phyloP scores from a whole-genome alignment of 2,113 vertebrate species.

The Nothocercus julius region DNA sequence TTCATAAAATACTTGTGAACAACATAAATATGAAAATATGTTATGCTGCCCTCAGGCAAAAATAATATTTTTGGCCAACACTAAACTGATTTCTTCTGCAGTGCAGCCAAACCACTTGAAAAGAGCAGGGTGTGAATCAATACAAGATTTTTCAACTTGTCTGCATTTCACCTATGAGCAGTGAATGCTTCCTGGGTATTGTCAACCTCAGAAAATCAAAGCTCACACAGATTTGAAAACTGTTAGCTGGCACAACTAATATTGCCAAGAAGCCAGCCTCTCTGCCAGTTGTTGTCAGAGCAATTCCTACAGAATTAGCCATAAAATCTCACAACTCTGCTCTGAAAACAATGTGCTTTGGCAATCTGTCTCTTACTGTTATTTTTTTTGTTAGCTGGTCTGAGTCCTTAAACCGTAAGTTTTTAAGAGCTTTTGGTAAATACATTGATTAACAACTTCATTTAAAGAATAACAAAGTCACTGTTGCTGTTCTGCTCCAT shows the following conservation, averaged over 20 bases:
- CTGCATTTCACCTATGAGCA: rapidly evolving
- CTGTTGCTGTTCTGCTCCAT: background rate
- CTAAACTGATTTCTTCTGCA: background rate
- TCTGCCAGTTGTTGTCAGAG: background rate
- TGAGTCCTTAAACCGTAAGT: background rate
- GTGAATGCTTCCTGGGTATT: background rate
- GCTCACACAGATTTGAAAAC: background rate
- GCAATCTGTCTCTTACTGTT: background rate
- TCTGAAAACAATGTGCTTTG: background rate
- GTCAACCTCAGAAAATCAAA: background rate
- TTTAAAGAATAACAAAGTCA: background rate
- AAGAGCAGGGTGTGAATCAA: background rate
- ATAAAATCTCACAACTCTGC: background rate
- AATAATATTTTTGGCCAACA: background rate
- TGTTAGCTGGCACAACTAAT: background rate
- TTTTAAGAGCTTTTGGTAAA: background rate
- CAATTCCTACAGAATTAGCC: background rate
- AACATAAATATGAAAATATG: background rate
- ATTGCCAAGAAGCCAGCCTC: background rate
- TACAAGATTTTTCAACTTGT: background rate
- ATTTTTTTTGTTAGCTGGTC: background rate
- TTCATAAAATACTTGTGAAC: background rate
- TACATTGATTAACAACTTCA: background rate
- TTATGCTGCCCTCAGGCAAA: background rate
- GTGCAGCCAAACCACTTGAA: background rate